Conservation (phyloP, 2,888 invertebrate species). For the Myopa tessellatipennis region DNA sequence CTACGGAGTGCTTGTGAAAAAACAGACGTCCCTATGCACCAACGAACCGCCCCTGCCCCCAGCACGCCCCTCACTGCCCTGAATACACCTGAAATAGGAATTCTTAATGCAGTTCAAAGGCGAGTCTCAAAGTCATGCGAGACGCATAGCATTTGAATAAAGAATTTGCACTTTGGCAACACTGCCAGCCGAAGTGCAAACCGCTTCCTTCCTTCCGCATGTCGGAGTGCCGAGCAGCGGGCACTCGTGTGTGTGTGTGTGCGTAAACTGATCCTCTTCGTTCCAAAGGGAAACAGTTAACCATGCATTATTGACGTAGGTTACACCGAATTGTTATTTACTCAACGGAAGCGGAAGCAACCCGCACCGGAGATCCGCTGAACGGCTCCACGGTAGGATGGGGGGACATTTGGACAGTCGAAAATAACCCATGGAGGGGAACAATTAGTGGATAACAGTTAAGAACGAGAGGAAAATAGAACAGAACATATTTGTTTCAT, state of each 20-base stretch:
- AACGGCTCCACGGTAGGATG: too few relatives aligned
- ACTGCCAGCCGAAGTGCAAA: slow-evolving; percentile 4
- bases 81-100: background rate
- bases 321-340: slow-evolving; percentile 6
- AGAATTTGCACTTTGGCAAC: slow-evolving; percentile 21
- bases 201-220: slow-evolving; percentile 18
- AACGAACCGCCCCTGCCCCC: too few relatives aligned
- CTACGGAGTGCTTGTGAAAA: too few relatives aligned
- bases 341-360: slow-evolving; percentile 3
- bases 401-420: too few relatives aligned
- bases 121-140: background rate
- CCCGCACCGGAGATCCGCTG: background rate
- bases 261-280: background rate
- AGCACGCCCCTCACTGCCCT: too few relatives aligned
- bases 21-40: too few relatives aligned
- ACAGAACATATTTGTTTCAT: too few relatives aligned
- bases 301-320: slow-evolving; percentile 31
- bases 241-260: background rate
- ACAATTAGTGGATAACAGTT: too few relatives aligned
- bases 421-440: too few relatives aligned
- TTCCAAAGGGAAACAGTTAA: slow-evolving; percentile 1
- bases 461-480: too few relatives aligned
- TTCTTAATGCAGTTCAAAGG: background rate
- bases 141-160: background rate
- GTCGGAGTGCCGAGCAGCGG: background rate